Evolutionary conservation across 2,888 invertebrate species (phyloP).

Genomic region (Lasiommata megera): DNA sequence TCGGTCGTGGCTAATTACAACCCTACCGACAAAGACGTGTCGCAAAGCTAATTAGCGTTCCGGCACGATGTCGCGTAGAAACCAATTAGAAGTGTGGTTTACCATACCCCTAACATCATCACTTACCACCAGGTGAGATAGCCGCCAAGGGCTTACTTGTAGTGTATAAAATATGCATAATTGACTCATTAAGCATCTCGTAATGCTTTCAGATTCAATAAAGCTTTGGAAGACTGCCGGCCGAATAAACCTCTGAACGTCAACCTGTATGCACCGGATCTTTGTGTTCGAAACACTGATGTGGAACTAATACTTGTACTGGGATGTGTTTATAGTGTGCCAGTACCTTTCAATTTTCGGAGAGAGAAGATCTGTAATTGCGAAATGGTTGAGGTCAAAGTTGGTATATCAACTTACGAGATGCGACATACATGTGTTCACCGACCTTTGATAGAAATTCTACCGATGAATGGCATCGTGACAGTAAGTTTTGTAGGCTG

Average conservation of each 20-base stretch:
- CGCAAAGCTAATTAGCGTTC: too few relatives aligned
- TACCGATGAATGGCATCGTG: conserved; percentile 51
- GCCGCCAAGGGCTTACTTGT: too few relatives aligned
- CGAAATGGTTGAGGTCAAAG: conserved; percentile 62
- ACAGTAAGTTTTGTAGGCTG: conserved; percentile 51
- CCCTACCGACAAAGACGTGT: too few relatives aligned
- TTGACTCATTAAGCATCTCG: background rate
- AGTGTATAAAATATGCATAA: background rate
- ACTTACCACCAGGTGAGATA: too few relatives aligned
- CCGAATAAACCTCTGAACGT: conserved; percentile 58
- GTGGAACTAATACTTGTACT: conserved; percentile 65
- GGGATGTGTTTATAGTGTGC: conserved; percentile 56
- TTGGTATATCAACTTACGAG: conserved; percentile 64
- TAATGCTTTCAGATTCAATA: conserved; percentile 56
- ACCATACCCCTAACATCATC: too few relatives aligned
- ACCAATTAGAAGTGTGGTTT: too few relatives aligned
- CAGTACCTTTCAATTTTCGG: conserved; percentile 61
- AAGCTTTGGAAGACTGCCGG: conserved; percentile 57
- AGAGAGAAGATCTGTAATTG: conserved; percentile 72
- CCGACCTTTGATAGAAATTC: conserved; percentile 55
- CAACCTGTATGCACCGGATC: conserved; percentile 62
- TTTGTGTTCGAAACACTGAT: conserved; percentile 50
- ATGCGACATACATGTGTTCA: conserved; percentile 67
- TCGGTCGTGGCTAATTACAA: too few relatives aligned
- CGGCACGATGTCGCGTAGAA: too few relatives aligned